A percentile compares a stretch with the other conserved stretches of the same genome.
These are phyloP conservation scores for Alcedo quadribrachys DNA, from an alignment of 2,797 vertebrate genomes.

Conservation along the genomic window DNA sequence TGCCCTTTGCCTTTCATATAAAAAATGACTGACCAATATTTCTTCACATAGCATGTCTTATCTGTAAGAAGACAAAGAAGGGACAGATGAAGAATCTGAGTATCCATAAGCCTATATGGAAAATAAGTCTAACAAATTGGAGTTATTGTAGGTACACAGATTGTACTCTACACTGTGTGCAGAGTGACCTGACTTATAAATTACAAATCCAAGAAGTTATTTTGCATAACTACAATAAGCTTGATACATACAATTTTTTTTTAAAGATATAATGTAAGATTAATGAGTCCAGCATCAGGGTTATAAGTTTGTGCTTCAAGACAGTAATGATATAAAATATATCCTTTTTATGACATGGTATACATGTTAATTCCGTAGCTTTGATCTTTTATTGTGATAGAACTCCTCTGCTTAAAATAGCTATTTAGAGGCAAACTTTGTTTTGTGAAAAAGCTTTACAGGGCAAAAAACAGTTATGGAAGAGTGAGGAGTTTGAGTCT, in stretches of 20 bases:
- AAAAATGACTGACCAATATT: neutral
- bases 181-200: neutral
- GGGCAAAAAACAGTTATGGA: neutral
- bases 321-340: neutral
- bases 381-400: neutral
- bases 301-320: neutral
- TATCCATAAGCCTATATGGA: neutral
- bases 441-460: neutral
- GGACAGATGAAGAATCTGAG: neutral
- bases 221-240: neutral
- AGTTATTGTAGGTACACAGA: neutral
- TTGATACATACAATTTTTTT: neutral
- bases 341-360: neutral
- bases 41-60: neutral
- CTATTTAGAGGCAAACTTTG: neutral
- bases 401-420: neutral
- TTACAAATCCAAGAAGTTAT: neutral
- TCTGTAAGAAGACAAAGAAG: neutral
- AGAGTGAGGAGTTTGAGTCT: neutral
- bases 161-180: neutral
- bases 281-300: neutral
- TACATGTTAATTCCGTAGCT: neutral
- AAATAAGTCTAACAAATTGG: neutral
- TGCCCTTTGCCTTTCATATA: slow-evolving; percentile 13
- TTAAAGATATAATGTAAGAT: neutral